Evolutionary conservation across 1,140 invertebrate species (phyloP), one percentile per base, ranked within the genome.

Genomic region (Dysdera silvatica): DNA sequence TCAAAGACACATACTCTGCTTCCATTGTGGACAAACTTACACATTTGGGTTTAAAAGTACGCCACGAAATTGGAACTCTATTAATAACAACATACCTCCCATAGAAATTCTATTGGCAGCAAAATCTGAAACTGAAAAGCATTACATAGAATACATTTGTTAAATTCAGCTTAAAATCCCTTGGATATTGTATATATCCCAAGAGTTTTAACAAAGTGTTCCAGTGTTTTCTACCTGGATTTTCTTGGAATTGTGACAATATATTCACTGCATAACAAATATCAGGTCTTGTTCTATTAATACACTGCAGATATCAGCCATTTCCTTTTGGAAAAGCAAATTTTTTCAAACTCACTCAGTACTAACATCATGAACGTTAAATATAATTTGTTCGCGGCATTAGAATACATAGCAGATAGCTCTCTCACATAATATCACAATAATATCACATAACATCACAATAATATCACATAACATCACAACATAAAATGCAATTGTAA

Each of bases 1-100:
- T 70, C 51, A 74, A 52, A n/a, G 71, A 60, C 58, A 77, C 72
- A 61, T 74, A 76, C 55, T 78, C 76, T 8, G 73, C 69, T 69
- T 77, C 75, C 3, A 71, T 68, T 24, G 67, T 67, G 2, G 70
- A 75, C 8, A 76, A 61, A 26, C 74, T 71, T n/a, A 74, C 68
- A 8, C 53, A 68, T 18, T 60, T 62, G 48, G 75, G 74, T 52
- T 72, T 70, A 54, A 54, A 62, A 32, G 41, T 55, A 37, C 14
- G 1, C 20, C 23, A 37, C 1, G 26, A 33, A 20, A 59, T 37
- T 1, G 32, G 32, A 33, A 0, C 20, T 29, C 37, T n/a, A 24
- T 59, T 24, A 59, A 48, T 2, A 41, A 20, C n/a, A 59, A 37
- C 7, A 35, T 18, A 35, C 56, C 43, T 18, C 56, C 45, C 10